Evolutionary conservation across 1,140 invertebrate genomes (phyloP), one percentile per base, ranked within the genome.

Genomic region (Orchesella cincta): DNA sequence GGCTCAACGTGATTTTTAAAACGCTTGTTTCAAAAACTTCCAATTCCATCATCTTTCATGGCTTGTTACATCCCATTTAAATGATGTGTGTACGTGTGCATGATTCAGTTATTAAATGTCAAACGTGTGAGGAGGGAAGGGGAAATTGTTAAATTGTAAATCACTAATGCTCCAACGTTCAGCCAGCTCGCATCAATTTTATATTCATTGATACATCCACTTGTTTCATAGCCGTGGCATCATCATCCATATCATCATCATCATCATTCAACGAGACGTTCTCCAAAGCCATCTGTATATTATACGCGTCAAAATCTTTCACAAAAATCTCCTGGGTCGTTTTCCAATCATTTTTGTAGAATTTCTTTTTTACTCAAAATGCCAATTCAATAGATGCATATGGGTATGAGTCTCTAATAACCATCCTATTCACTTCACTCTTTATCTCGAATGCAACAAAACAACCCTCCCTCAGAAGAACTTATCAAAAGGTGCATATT

Each of bases 261-360:
- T n/a, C n/a, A n/a, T n/a, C n/a, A n/a, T n/a, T n/a, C n/a, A n/a
- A n/a, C n/a, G n/a, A n/a, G n/a, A n/a, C n/a, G n/a, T n/a, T n/a
- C n/a, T n/a, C n/a, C n/a, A n/a, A n/a, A n/a, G n/a, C n/a, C n/a
- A n/a, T n/a, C n/a, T n/a, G n/a, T 46, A 20, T 20, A 46, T 46
- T 8, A 46, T 12, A 20, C 39, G 23, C 5, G 52, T 57, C 52
- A 57, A 57, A 57, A 23, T 57, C 52, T 57, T n/a, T 26, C 52
- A 3, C 14, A 57, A 57, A 57, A n/a, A 57, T 57, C 52, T 57
- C 52, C 52, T 57, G 52, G 23, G 52, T 26, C 52, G 23, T 57
- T 57, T 57, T 57, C 52, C 52, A 57, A 57, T 57, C 52, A 57
- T 57, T 57, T 23, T 57, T 57, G 8, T 5, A n/a, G 52, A n/a